A percentile compares a stretch with the other conserved stretches of the same genome.
These are phyloP conservation scores for Oreochromis spilurus DNA, from an alignment of 2,113 vertebrate genomes.

Conservation along the genomic window DNA sequence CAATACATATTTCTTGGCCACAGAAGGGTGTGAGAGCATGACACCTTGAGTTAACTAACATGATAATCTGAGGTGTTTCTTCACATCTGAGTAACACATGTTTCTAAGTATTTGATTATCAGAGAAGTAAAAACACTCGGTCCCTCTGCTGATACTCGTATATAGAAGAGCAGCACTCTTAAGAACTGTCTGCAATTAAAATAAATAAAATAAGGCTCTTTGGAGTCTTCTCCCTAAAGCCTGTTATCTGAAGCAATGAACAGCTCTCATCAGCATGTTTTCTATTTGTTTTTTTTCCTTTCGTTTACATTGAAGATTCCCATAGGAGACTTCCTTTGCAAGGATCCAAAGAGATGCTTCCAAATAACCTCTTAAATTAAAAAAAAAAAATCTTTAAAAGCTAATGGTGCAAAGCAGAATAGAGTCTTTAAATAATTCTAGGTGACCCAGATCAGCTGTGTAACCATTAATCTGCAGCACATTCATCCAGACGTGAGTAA, in stretches of 20 bases:
- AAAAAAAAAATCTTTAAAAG: neutral
- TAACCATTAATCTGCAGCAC: neutral
- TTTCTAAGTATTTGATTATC: neutral
- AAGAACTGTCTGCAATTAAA: neutral
- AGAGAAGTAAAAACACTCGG: neutral
- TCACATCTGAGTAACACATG: neutral
- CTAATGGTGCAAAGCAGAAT: conserved; percentile 8
- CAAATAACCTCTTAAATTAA: neutral
- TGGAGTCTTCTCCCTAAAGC: neutral
- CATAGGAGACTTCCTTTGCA: neutral
- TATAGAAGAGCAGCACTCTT: neutral
- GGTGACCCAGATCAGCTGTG: neutral
- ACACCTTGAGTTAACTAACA: neutral
- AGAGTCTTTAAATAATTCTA: neutral
- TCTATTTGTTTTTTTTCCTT: neutral
- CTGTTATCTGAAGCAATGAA: neutral
- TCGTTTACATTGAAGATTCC: neutral
- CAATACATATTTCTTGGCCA: neutral
- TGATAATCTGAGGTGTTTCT: neutral
- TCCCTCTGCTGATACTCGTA: neutral
- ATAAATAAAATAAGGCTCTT: neutral
- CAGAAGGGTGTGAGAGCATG: neutral
- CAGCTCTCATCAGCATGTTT: conserved; percentile 13
- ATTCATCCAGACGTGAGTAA: conserved; percentile 17
- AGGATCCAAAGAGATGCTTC: neutral